Evolutionary conservation across 2,113 vertebrate species (phyloP).

Genomic region (Perca schrenkii): DNA sequence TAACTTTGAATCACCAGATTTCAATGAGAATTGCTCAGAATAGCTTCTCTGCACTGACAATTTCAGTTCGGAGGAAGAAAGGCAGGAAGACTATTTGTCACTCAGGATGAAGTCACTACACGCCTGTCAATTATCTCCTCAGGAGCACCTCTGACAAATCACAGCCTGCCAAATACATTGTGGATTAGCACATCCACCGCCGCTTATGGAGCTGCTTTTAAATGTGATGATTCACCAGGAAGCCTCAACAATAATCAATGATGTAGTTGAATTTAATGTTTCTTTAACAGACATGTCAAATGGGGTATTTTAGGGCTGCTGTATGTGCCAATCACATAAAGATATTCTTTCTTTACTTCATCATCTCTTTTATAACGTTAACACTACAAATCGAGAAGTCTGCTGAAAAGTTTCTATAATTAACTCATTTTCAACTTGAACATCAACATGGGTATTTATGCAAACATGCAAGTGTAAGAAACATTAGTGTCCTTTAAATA

Average conservation of each 20-base stretch:
- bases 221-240: conserved; percentile 45
- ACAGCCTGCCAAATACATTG: conserved; percentile 48
- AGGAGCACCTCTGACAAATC: conserved; percentile 64
- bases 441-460: background rate
- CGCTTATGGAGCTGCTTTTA: conserved; percentile 23
- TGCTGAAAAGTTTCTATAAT: background rate
- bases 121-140: conserved; percentile 60
- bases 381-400: background rate
- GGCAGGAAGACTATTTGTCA: conserved; percentile 47
- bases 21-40: conserved; percentile 49
- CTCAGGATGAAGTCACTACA: conserved; percentile 59
- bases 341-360: background rate
- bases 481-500: background rate
- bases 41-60: conserved; percentile 35
- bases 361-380: background rate
- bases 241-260: conserved; percentile 11
- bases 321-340: background rate
- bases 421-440: background rate
- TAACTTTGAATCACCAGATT: conserved; percentile 45
- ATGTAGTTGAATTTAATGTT: background rate
- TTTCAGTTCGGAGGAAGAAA: conserved; percentile 48
- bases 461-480: no score
- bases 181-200: conserved; percentile 42
- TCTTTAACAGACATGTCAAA: background rate
- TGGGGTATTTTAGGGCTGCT: background rate